Percentiles rank a stretch among this genome's conserved stretches.
These are phyloP conservation scores for Climacteris rufus DNA, from an alignment of 2,113 vertebrate genomes.

Conservation along the genomic window DNA sequence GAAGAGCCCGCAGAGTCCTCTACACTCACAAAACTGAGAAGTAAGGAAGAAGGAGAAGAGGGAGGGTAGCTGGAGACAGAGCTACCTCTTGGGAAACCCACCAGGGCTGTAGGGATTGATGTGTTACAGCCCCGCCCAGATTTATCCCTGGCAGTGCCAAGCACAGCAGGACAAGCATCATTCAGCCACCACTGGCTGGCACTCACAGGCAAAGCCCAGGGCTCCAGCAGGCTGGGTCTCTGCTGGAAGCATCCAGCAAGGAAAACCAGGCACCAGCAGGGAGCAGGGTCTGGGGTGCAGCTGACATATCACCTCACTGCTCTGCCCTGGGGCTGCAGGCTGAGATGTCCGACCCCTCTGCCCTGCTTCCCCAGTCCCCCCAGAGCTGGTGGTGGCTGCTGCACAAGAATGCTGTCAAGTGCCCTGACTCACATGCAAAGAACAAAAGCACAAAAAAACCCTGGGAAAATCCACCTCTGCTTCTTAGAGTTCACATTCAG, in stretches of 20 bases:
- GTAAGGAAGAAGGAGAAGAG: not conserved
- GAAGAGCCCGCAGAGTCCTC: not conserved
- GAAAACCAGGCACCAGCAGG: accelerated
- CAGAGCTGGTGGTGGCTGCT: accelerated
- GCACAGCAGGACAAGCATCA: not conserved
- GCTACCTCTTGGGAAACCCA: not conserved
- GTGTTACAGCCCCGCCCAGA: too few species aligned
- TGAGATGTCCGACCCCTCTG: not conserved
- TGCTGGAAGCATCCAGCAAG: not conserved
- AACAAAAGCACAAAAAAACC: not conserved
- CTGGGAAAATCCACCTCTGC: not conserved
- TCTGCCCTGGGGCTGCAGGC: accelerated
- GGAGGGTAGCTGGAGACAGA: not conserved
- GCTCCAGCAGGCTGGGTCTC: not conserved
- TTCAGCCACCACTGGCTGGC: not conserved
- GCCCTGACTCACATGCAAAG: not conserved
- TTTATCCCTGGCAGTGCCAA: not conserved
- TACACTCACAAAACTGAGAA: not conserved
- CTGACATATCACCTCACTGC: not conserved
- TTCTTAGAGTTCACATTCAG: accelerated
- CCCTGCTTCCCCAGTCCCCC: not conserved
- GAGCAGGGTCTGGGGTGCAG: accelerated
- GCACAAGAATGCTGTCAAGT: accelerated
- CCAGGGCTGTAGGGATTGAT: accelerated
- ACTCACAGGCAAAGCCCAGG: not conserved